These are phyloP conservation scores for Dastarcus helophoroides DNA, from an alignment of 2,888 invertebrate genomes.

Conservation along the genomic window DNA sequence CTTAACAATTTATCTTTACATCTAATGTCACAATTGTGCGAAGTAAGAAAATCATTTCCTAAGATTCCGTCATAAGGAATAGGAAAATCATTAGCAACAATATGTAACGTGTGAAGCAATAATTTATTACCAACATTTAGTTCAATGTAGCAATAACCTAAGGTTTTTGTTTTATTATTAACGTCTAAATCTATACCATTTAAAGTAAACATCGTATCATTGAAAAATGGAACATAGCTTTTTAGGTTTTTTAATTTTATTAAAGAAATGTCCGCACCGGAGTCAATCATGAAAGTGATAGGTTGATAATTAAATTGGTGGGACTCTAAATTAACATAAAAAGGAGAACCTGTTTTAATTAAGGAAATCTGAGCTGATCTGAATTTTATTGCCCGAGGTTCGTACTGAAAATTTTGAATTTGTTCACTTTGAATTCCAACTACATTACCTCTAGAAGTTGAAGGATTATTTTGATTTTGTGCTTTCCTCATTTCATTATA, in stretches of 20 bases:
- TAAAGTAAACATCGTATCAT: conserved; percentile 5
- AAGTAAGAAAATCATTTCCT: conserved; percentile 12
- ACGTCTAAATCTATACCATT: conserved; percentile 7
- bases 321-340: conserved; percentile 5
- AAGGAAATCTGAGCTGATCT: conserved; percentile 9
- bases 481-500: conserved; percentile 14
- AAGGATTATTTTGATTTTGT: conserved; percentile 2
- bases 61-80: conserved; percentile 16
- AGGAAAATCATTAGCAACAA: conserved; percentile 14
- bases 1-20: conserved; percentile 12
- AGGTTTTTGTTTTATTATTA: conserved; percentile 3
- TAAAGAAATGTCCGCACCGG: conserved; percentile 11
- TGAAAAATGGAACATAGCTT: conserved; percentile 3
- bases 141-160: conserved; percentile 6
- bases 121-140: not conserved
- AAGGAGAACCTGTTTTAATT: conserved; percentile 7
- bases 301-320: conserved; percentile 5
- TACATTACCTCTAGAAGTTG: conserved; percentile 6
- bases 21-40: conserved; percentile 7
- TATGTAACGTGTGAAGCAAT: conserved; percentile 9
- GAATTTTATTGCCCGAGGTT: no score
- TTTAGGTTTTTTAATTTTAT: conserved; percentile 11
- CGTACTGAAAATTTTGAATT: no score
- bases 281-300: conserved; percentile 11
- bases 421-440: no score